These are phyloP conservation scores for Tolmerus cingulatus DNA, from an alignment of 2,888 invertebrate genomes.

Conservation along the genomic window DNA sequence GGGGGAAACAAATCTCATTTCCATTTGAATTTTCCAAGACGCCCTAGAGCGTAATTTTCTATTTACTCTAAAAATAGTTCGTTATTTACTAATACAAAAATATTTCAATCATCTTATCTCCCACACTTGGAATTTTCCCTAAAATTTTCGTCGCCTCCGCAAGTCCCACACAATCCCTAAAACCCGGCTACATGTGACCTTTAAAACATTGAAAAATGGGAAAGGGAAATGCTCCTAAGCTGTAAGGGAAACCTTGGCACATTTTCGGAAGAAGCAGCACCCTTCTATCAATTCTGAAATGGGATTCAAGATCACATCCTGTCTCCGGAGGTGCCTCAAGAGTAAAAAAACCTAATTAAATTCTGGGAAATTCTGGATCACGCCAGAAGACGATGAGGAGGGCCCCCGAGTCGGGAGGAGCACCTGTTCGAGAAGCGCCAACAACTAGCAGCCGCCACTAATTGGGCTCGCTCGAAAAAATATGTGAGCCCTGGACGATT, in stretches of 20 bases:
- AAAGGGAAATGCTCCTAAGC: neutral
- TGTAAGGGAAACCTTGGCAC: neutral
- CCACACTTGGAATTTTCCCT: neutral
- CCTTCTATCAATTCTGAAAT: neutral
- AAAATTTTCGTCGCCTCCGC: neutral
- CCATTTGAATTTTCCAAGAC: neutral
- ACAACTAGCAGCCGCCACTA: constrained; percentile 6
- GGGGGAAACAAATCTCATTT: neutral
- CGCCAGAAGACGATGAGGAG: neutral
- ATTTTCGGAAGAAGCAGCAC: neutral
- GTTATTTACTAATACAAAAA: neutral
- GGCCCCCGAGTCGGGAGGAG: neutral
- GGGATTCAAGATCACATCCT: neutral
- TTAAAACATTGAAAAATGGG: neutral
- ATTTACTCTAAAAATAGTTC: neutral
- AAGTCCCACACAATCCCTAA: neutral
- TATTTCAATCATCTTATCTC: neutral
- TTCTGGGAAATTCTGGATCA: neutral
- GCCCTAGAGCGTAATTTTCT: neutral
- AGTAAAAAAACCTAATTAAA: constrained; percentile 21
- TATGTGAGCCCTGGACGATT: constrained; percentile 14
- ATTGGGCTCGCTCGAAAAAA: neutral
- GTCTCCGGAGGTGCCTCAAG: neutral
- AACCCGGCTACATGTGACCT: neutral
- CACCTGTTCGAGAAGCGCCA: constrained; percentile 7